Percentiles rank a stretch among this genome's conserved stretches.
These are phyloP conservation scores for Hassar affinis DNA, from an alignment of 2,113 vertebrate species.

Conservation along the genomic window DNA sequence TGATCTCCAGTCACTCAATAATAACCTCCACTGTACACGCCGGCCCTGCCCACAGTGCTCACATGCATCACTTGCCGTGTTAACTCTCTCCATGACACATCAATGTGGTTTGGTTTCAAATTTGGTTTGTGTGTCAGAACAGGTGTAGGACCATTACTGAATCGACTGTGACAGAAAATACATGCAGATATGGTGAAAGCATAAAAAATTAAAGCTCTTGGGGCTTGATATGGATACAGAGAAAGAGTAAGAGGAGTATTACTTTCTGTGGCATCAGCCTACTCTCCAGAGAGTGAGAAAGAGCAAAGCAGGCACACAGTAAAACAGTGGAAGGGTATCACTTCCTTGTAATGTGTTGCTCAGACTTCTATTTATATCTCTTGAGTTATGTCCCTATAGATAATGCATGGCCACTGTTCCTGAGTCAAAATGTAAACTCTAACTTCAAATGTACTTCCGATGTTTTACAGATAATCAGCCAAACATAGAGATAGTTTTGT, in stretches of 20 bases:
- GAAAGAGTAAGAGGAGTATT: background rate
- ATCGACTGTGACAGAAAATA: conserved; percentile 17
- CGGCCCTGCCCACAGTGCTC: background rate
- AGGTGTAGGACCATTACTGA: conserved; percentile 15
- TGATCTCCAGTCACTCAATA: conserved; percentile 10
- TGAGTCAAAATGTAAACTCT: background rate
- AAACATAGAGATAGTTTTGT: background rate
- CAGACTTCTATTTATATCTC: conserved; percentile 21
- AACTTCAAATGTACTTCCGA: background rate
- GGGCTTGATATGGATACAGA: conserved; percentile 13
- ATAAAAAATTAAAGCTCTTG: conserved; percentile 14
- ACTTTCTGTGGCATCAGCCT: background rate
- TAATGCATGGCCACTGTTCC: background rate
- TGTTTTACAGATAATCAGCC: background rate
- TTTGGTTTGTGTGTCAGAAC: background rate
- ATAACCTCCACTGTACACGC: conserved; percentile 13
- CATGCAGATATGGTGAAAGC: background rate
- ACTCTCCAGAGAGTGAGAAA: conserved; percentile 10
- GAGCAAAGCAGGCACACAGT: background rate
- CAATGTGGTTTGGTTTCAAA: conserved; percentile 13
- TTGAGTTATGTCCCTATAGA: conserved; percentile 11
- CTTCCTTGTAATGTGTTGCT: background rate
- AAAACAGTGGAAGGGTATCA: background rate
- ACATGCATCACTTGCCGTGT: background rate
- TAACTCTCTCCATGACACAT: conserved; percentile 33